These are phyloP conservation scores for Ceyx erithaca DNA, from an alignment of 2,797 vertebrate species.

Conservation along the genomic window DNA sequence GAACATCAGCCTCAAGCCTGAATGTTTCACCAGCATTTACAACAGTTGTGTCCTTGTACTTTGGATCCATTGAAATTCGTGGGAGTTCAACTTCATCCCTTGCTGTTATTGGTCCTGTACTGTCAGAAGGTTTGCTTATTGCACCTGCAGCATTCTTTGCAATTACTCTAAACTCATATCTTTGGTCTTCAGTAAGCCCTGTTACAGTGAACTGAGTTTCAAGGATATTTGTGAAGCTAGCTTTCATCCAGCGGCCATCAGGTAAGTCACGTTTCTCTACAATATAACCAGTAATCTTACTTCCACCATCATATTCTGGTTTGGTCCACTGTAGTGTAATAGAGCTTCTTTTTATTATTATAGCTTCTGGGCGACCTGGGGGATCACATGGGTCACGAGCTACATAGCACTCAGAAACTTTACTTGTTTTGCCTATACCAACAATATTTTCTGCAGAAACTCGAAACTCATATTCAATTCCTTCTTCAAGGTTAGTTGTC, in stretches of 20 bases:
- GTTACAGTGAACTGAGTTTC: conserved; percentile 94
- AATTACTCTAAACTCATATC: conserved; percentile 98
- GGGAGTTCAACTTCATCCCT: conserved; percentile 93
- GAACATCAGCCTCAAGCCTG: conserved; percentile 93
- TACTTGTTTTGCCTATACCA: conserved; percentile 94
- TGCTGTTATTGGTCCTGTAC: conserved; percentile 95
- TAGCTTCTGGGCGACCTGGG: conserved; percentile 92
- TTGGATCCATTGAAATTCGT: conserved; percentile 95
- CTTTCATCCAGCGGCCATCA: conserved; percentile 96
- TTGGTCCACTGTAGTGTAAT: conserved; percentile 96
- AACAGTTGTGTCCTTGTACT: conserved; percentile 91
- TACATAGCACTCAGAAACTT: conserved; percentile 92
- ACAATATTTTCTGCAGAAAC: conserved; percentile 98
- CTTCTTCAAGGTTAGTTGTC: conserved; percentile 93
- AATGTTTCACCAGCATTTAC: conserved; percentile 94
- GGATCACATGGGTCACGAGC: conserved; percentile 97
- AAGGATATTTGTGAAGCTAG: conserved; percentile 96
- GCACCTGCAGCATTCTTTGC: conserved; percentile 96
- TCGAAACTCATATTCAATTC: conserved; percentile 96
- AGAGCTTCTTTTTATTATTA: conserved; percentile 90
- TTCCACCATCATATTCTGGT: conserved; percentile 97
- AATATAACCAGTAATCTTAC: conserved; percentile 93
- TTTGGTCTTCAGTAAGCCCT: conserved; percentile 93
- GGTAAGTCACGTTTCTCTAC: conserved; percentile 98
- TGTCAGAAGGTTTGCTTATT: conserved; percentile 95